These are phyloP conservation scores for Suncus etruscus DNA, from an alignment of 2,113 vertebrate species.

Conservation along the genomic window DNA sequence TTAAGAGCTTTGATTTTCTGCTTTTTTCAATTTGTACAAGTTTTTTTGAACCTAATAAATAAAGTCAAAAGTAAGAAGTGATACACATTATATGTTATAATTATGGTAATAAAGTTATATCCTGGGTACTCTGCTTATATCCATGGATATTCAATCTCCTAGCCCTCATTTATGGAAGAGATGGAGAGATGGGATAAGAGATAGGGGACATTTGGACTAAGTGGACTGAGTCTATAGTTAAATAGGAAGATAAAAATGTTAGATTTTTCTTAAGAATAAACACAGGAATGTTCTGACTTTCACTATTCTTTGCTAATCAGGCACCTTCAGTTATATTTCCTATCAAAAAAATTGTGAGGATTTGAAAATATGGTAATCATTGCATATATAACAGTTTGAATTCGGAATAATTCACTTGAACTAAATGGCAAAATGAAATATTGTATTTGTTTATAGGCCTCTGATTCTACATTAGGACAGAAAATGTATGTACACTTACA, in stretches of 20 bases:
- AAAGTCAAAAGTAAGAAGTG: neutral
- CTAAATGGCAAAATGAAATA: conserved; percentile 75
- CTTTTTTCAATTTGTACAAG: conserved; percentile 8
- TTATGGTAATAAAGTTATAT: neutral
- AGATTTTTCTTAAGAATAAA: conserved; percentile 19
- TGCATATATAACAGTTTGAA: conserved; percentile 60
- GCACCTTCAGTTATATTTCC: conserved; percentile 59
- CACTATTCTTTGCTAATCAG: conserved; percentile 36
- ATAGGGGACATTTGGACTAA: neutral
- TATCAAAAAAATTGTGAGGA: conserved; percentile 51
- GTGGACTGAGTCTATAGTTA: conserved; percentile 18
- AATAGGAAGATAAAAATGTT: conserved; percentile 20
- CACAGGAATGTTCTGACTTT: conserved; percentile 22
- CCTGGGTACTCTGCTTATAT: neutral
- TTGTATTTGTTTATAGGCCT: conserved; percentile 30
- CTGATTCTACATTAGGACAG: conserved; percentile 56
- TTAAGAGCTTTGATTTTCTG: neutral
- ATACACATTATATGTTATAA: neutral
- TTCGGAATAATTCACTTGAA: conserved; percentile 71
- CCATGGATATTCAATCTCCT: neutral
- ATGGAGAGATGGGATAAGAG: no score
- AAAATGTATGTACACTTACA: conserved; percentile 57
- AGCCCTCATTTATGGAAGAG: neutral
- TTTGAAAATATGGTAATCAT: conserved; percentile 63
- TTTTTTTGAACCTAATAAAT: neutral